phyloP scores from a whole-genome alignment of 2,113 vertebrate genomes.

The Manacus vitellinus region DNA sequence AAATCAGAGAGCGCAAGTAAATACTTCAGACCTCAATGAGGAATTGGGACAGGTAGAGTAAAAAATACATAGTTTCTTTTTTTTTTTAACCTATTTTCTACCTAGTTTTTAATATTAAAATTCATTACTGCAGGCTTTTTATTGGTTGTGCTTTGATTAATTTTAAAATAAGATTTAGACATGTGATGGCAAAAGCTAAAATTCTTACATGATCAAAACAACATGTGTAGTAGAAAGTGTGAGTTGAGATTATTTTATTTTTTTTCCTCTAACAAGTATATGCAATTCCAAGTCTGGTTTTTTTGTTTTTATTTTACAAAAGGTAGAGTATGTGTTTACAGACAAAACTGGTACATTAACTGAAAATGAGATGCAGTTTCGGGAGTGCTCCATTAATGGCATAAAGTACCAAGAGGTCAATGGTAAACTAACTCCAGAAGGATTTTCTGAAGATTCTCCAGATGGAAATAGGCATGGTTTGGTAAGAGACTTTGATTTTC shows the following conservation, averaged over 20 bases:
- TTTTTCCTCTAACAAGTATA: background rate
- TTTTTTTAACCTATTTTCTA: background rate
- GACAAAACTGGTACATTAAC: slow-evolving; percentile 97
- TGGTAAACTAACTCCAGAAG: slow-evolving; percentile 89
- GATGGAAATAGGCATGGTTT: slow-evolving; percentile 78
- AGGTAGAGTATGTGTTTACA: slow-evolving; percentile 98
- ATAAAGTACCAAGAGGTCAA: slow-evolving; percentile 94
- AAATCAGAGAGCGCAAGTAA: slow-evolving; percentile 95
- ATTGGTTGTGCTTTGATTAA: background rate
- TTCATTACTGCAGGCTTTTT: background rate
- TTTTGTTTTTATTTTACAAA: background rate
- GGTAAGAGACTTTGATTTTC: slow-evolving; percentile 67
- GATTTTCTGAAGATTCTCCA: slow-evolving; percentile 85
- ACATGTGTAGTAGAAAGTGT: background rate
- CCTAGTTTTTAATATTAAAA: background rate
- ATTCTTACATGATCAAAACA: background rate
- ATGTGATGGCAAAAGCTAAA: background rate
- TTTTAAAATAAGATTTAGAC: background rate
- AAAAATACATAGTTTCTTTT: background rate
- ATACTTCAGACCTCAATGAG: slow-evolving; percentile 98
- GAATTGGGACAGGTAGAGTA: slow-evolving; percentile 92
- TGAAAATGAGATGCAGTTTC: slow-evolving; percentile 99
- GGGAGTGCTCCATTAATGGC: slow-evolving; percentile 94
- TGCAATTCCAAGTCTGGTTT: background rate
- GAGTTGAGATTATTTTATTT: background rate